Base-by-base conservation (phyloP, 2,797 vertebrate genomes). In the Oreochromis grahami region DNA sequence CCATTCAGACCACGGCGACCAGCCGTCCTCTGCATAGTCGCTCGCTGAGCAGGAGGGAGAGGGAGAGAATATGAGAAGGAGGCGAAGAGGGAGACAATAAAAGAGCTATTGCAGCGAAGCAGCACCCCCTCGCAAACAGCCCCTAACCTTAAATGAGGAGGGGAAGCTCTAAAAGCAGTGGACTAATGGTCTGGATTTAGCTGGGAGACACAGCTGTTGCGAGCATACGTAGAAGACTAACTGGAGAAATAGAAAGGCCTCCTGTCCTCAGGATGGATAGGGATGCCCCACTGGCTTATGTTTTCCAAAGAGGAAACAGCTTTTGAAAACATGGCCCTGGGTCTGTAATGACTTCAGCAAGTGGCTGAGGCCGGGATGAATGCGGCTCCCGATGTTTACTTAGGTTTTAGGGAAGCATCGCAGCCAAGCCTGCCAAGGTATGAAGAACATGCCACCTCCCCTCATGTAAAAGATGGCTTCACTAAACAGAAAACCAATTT, bases 1-100 rank as follows among this genome's bases (percentile, higher is more conserved):
- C 99, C 99, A 99, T 94, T 99, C 98, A 91, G 99, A 99, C 99
- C 99, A 99, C 2, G 97, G 98, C 83, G 99, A 99, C 99, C 99
- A 99, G 93, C 97, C 97, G 41, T 99, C 98, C 29, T 99, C 98
- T 7, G 98, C 98, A 13, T 97, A 98, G 96, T 99, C 98, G 0
- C 97, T 99, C 90, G 96, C 98, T 99, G 94, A 90, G 84, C 80
- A 89, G 84, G 82, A 90, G 85, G 90, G 89, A 93, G 87, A 82
- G 81, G 84, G 91, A 90, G 84, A 93, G 91, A 92, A 86, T 88
- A 93, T 89, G 89, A 88, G 90, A 50, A 79, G 83, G 82, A 87
- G 81, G 76, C 65, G 29, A 84, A 88, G 63, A 85, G 51, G 78
- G 85, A 93, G 83, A 94, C 93, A 95, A 95, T 95, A 91, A 94